Base-by-base conservation (phyloP, 2,797 vertebrate species). In the Melanotaenia nigrans region DNA sequence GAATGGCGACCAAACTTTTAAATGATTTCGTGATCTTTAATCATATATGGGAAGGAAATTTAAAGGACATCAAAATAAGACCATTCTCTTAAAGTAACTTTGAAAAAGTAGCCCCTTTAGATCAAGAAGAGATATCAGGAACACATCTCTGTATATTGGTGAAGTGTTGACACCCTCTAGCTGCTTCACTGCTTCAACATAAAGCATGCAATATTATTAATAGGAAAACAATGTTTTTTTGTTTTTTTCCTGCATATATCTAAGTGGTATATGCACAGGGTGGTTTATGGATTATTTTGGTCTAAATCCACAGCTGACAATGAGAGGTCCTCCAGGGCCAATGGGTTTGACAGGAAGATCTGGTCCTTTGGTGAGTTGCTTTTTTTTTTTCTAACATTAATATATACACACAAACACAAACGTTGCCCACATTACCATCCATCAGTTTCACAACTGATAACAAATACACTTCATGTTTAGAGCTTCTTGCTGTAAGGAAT, bases 241-340 rank as follows among this genome's bases (percentile, higher is more conserved):
- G 6, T 18, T 25, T 25, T 28, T 24, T 54, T 11, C 25, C n/a
- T 54, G 10, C 10, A 5, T 28, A 14, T 7, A 5, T 14, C 13
- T 54, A 54, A 10, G 20, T 49, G 47, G 47, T 22, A n/a, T 7
- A 20, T 7, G 18, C 20, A 6, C 13, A 16, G 53, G 30, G 24
- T 73, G 74, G 45, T 66, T 86, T 68, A 73, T 78, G 18, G 16
- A 30, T 62, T 73, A 3, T 79, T 62, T 76, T 59, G 78, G 36
- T 91, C 73, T 87, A 62, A 28, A 73, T 87, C 78, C 77, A 55
- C 89, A 99, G 98, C 96, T 99, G 87, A 90, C 97, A 32, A 95
- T 98, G 95, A 95, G 96, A 91, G 98, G 98, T 54, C 83, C 97
- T 20, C 93, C 97, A 64, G 97, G 98, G 57, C 98, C 98, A 54